Evolutionary conservation across 2,113 vertebrate genomes (phyloP), one percentile per base, ranked within the genome.

Genomic region (Scolopax mira): DNA sequence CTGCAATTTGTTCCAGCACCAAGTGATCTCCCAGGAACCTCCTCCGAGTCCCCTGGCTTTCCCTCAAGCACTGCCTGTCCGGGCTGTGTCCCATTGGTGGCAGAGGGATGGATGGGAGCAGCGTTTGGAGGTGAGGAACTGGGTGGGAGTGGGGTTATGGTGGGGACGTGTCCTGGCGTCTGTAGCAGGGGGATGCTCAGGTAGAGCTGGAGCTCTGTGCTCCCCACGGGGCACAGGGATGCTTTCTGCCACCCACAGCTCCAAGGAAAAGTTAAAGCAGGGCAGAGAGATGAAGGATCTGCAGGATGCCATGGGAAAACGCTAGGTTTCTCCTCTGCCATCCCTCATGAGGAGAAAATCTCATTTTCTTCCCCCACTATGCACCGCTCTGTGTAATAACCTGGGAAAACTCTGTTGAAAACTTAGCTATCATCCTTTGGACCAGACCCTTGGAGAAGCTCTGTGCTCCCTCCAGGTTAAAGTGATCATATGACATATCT

Each of bases 1-100:
- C 66, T 78, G 73, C 64, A 83, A 94, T 96, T 93, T 80, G 93
- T 96, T 97, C 91, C 92, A 91, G 86, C 64, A 78, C 48, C 18
- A 41, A 95, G 33, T 6, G 35, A 62, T 89, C 86, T 57, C 75
- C 0, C 0, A 64, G 62, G 78, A 83, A 12, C n/a, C 24, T 84
- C 80, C 39, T 67, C 55, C 0, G 1, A 82, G 74, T 25, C 16
- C 62, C 37, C 57, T 4, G 5, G 31, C 39, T 55, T 72, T 66
- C 41, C 60, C 37, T 46, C 35, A 21, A 30, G 27, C 48, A 11
- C 22, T 2, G 35, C 83, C 41, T 2, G 1, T 67, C 28, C 82
- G 17, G 57, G 55, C 72, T 74, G 17, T 0, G 4, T 23, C 46
- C 55, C 5, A 2, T 1, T 52, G 52, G 2, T 88, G 84, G 92